These are phyloP conservation scores for Tragelaphus scriptus DNA, from an alignment of 2,113 vertebrate species.

Conservation along the genomic window DNA sequence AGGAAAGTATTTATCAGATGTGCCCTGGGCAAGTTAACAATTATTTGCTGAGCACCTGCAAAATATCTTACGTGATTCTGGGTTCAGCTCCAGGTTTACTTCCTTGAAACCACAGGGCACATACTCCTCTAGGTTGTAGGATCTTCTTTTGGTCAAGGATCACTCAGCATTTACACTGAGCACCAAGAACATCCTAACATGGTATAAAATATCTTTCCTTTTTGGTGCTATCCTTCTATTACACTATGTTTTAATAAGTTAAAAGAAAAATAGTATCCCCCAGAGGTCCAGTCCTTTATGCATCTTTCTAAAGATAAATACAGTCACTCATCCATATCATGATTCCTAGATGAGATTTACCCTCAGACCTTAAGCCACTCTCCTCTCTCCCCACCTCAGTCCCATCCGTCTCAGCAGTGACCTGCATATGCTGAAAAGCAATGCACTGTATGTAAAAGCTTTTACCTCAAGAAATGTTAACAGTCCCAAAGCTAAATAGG, in stretches of 20 bases:
- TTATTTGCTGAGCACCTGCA: too few species aligned
- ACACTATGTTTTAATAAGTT: too few species aligned
- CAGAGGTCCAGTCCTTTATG: too few species aligned
- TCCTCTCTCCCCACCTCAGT: rapidly evolving
- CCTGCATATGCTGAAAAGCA: neutral
- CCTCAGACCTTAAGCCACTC: too few species aligned
- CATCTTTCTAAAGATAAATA: too few species aligned
- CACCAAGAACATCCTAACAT: neutral
- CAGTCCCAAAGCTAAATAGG: conserved; percentile 87
- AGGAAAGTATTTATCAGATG: neutral
- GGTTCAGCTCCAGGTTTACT: too few species aligned
- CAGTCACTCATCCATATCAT: neutral
- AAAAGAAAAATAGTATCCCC: too few species aligned
- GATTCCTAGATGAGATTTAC: neutral
- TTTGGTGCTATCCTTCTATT: too few species aligned
- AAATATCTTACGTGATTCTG: too few species aligned
- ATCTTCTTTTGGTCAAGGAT: too few species aligned
- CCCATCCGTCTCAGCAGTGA: neutral
- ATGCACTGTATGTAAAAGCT: neutral
- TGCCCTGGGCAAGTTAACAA: neutral
- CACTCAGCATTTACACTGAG: neutral
- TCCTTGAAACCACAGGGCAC: too few species aligned
- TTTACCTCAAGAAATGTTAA: conserved; percentile 89
- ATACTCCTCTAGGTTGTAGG: too few species aligned
- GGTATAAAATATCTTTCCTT: neutral